Percentiles rank a stretch among this genome's conserved stretches.
phyloP scores from a whole-genome alignment of 2,797 vertebrate genomes.

The Danio tinwini region DNA sequence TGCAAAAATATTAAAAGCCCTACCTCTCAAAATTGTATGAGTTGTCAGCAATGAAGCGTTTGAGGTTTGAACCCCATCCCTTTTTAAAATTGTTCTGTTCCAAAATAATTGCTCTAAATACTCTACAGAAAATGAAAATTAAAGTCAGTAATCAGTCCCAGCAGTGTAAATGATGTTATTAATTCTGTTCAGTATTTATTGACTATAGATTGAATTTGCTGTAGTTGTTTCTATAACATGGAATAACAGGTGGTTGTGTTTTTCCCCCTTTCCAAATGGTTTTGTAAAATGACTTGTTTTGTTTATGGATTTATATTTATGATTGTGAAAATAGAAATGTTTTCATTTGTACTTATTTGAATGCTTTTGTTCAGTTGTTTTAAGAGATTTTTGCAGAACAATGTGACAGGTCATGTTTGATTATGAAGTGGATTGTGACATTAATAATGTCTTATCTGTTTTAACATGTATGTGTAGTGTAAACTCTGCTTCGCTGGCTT shows the following conservation, averaged over 20 bases:
- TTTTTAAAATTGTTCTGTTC: slow-evolving; percentile 14
- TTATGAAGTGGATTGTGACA: slow-evolving; percentile 21
- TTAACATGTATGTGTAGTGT: neutral
- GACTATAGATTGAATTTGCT: slow-evolving; percentile 30
- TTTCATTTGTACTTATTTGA: slow-evolving; percentile 29
- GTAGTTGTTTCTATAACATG: slow-evolving; percentile 16
- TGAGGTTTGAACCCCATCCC: neutral
- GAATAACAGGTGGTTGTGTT: slow-evolving; percentile 17
- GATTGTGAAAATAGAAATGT: slow-evolving; percentile 27
- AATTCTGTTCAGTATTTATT: slow-evolving; percentile 61
- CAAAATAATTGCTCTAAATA: neutral
- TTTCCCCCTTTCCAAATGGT: neutral
- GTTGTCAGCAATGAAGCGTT: neutral
- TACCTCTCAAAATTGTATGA: slow-evolving; percentile 1
- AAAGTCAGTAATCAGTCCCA: neutral
- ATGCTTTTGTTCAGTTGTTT: slow-evolving; percentile 76
- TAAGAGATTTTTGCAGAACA: neutral
- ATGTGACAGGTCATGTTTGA: slow-evolving; percentile 35
- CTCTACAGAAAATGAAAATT: slow-evolving; percentile 13
- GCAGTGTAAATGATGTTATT: slow-evolving; percentile 49
- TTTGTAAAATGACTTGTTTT: slow-evolving; percentile 29
- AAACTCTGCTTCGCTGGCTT: slow-evolving; percentile 5
- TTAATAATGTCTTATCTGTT: slow-evolving; percentile 5
- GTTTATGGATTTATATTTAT: slow-evolving; percentile 31
- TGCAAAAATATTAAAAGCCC: neutral